Evolutionary conservation across 2,113 vertebrate genomes (phyloP), one percentile per base, ranked within the genome.

Genomic region (Podilymbus podiceps): DNA sequence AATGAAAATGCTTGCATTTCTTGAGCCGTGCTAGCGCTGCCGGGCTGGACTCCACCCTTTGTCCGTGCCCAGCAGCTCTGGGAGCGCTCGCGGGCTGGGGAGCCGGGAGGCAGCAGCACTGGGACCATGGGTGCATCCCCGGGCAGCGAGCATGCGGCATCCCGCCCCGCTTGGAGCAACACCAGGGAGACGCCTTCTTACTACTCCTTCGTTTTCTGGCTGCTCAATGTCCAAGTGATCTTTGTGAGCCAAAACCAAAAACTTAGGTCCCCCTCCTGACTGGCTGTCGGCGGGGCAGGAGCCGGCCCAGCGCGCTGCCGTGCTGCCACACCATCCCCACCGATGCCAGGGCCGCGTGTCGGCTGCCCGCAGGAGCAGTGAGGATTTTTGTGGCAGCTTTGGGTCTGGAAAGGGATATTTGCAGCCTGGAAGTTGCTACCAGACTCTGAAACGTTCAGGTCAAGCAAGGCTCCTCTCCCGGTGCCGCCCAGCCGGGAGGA

Each of bases 11-110:
- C 76, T 35, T 6, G 17, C 22, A 52, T 56, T 59, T 58, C 72
- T 58, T 24, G 67, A 92, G 28, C 46, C 2, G 1, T 2, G 22
- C 44, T 11, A 14, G 24, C 3, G 1, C 40, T 62, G 73, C 31
- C 1, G 0, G 7, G 66, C 40, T 1, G 8, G 74, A 46, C 18
- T 17, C 9, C 30, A 62, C 28, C 15, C 11, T 4, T 33, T 53
- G 58, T 42, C 63, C 1, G 4, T 2, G 6, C 47, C 42, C 8
- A 13, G 68, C 10, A 21, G 49, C 64, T 46, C 71, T 2, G 0
- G 35, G 18, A 55, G 35, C 1, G 0, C 38, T 15, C 5, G 1
- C 0, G 0, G 62, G n/a, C 38, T 5, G 12, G 4, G 20, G 18
- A 38, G 28, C 35, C 0, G 2, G 35, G 46, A 49, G 40, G 17